A percentile compares a stretch with the other conserved stretches of the same genome.
Conservation (phyloP, 2,888 invertebrate genomes). For the Melipona bicolor region DNA sequence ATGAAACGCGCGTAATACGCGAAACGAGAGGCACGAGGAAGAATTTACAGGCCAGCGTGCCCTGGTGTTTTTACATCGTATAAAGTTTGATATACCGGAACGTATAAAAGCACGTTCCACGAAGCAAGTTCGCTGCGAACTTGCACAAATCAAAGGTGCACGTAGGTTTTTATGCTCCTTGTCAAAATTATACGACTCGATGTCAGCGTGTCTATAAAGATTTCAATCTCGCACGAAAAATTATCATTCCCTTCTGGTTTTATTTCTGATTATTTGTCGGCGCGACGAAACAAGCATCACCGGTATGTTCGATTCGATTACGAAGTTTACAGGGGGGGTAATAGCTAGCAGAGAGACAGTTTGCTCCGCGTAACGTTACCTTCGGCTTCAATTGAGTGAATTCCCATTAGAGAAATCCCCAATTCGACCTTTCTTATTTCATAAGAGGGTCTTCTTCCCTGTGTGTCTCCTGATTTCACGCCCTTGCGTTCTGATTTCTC, state of each 20-base stretch:
- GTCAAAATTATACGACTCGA: background rate
- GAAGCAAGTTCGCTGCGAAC: background rate
- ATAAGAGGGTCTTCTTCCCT: slow-evolving; percentile 49
- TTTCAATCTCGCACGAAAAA: too few species aligned
- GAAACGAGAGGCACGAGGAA: background rate
- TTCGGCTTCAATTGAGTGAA: slow-evolving; percentile 21
- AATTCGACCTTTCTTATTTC: slow-evolving; percentile 60
- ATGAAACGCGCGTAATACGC: background rate
- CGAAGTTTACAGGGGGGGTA: background rate
- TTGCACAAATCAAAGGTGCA: background rate
- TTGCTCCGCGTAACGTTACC: background rate
- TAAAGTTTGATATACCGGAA: slow-evolving; percentile 8
- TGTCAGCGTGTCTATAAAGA: background rate
- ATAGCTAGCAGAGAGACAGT: background rate
- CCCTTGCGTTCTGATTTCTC: slow-evolving; percentile 70
- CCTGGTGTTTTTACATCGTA: background rate
- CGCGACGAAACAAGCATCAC: background rate
- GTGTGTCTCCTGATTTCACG: slow-evolving; percentile 64
- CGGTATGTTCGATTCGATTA: background rate
- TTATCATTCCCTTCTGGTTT: background rate
- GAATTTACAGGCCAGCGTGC: slow-evolving; percentile 3
- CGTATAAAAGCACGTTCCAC: background rate
- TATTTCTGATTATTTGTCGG: background rate
- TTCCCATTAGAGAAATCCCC: slow-evolving; percentile 50
- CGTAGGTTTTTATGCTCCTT: background rate